phyloP scores from a whole-genome alignment of 2,113 vertebrate genomes.

The Hippopotamus amphibius region DNA sequence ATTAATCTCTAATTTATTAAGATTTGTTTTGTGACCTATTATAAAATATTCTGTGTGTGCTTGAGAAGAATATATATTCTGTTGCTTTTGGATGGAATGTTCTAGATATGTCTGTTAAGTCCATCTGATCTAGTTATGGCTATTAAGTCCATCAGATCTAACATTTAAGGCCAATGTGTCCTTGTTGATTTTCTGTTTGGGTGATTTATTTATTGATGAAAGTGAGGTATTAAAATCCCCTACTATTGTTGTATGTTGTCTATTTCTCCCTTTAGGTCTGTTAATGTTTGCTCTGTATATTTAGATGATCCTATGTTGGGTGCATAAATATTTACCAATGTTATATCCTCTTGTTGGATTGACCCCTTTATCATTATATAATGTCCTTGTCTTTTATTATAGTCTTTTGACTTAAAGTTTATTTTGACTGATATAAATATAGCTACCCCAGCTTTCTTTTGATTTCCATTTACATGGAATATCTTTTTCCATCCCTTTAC shows the following conservation, averaged over 20 bases:
- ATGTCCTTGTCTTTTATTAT: background rate
- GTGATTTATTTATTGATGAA: background rate
- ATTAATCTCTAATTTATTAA: background rate
- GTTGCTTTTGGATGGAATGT: background rate
- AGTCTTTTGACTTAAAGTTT: background rate
- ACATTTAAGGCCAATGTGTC: background rate
- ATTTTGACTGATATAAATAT: background rate
- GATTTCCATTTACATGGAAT: background rate
- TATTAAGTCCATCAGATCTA: background rate
- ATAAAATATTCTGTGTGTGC: no score
- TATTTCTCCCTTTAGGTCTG: background rate
- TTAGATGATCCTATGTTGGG: background rate
- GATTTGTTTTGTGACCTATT: background rate
- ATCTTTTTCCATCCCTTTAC: background rate
- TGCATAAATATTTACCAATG: background rate
- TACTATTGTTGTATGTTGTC: background rate
- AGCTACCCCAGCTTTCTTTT: background rate
- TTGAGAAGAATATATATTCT: background rate
- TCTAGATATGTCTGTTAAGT: background rate
- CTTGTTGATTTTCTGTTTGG: background rate
- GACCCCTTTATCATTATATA: background rate
- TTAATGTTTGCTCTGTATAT: background rate
- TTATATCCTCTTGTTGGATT: background rate
- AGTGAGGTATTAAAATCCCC: background rate
- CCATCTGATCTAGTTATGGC: background rate